Evolutionary conservation across 1,140 invertebrate species (phyloP).

Genomic region (Penaeus vannamei): DNA sequence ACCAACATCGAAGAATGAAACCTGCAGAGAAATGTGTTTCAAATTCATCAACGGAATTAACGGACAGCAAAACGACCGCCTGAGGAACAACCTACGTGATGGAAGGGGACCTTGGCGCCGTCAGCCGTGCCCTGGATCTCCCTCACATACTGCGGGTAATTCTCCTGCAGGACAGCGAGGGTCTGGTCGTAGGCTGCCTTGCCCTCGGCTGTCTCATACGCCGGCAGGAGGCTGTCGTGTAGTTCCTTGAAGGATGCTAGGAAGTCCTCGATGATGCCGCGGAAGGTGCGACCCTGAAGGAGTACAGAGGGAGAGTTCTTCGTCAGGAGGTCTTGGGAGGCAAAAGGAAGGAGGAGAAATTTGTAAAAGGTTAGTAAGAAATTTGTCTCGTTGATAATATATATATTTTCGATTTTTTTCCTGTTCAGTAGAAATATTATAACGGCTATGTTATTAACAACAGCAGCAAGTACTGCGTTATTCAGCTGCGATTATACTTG

Average conservation of each 20-base stretch:
- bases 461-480: too few species aligned
- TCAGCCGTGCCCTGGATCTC: conserved; percentile 89
- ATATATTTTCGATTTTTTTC: too few species aligned
- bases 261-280: conserved; percentile 81
- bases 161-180: conserved; percentile 77
- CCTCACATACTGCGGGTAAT: conserved; percentile 85
- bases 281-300: conserved; percentile 84
- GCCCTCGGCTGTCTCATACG: conserved; percentile 81
- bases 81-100: conserved; percentile 76
- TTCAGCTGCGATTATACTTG: too few species aligned
- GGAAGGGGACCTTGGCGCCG: conserved; percentile 85
- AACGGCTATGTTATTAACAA: too few species aligned
- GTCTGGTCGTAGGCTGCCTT: conserved; percentile 82
- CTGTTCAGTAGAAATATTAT: too few species aligned
- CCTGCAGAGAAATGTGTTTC: too few species aligned
- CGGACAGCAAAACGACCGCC: background rate
- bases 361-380: too few species aligned
- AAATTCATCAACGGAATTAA: too few species aligned
- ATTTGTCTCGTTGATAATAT: too few species aligned
- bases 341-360: background rate
- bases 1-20: too few species aligned
- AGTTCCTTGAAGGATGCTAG: conserved; percentile 77
- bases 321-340: background rate
- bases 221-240: conserved; percentile 79
- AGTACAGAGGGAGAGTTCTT: background rate